phyloP scores from a whole-genome alignment of 2,888 invertebrate genomes.

The Rugalucina vietnamica region DNA sequence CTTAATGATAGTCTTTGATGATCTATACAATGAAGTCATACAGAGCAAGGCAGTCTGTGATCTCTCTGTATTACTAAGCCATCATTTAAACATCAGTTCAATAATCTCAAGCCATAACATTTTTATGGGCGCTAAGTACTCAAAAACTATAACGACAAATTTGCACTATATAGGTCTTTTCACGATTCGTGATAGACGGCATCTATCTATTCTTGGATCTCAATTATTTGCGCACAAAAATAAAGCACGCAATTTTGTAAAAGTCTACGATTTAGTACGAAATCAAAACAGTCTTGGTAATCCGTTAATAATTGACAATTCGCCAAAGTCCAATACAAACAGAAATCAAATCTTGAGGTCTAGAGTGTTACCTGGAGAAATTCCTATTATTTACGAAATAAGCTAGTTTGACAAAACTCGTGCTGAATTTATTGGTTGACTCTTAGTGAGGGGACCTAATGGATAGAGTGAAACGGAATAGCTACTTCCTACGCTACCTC shows the following conservation, averaged over 20 bases:
- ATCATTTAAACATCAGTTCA: not conserved
- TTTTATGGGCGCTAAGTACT: conserved; percentile 5
- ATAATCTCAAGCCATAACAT: not conserved
- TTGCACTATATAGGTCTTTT: not conserved
- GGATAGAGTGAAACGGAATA: not conserved
- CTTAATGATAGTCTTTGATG: not conserved
- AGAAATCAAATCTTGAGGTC: not conserved
- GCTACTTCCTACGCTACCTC: not conserved
- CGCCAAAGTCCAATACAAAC: not conserved
- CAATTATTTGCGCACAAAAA: not conserved
- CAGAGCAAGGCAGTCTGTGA: conserved; percentile 1
- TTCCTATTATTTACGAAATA: conserved; percentile 1
- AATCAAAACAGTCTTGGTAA: not conserved
- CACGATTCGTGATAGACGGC: not conserved
- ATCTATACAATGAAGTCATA: not conserved
- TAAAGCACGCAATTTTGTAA: not conserved
- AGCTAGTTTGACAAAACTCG: not conserved
- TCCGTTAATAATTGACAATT: not conserved
- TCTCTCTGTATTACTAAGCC: not conserved
- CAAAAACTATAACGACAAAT: not conserved
- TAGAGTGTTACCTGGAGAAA: not conserved
- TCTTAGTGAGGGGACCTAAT: not conserved
- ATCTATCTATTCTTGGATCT: not conserved
- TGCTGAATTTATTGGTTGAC: not conserved
- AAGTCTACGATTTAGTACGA: not conserved